Evolutionary conservation across 2,113 vertebrate genomes (phyloP), one percentile per base, ranked within the genome.

Genomic region (Sinocyclocheilus maitianheensis): DNA sequence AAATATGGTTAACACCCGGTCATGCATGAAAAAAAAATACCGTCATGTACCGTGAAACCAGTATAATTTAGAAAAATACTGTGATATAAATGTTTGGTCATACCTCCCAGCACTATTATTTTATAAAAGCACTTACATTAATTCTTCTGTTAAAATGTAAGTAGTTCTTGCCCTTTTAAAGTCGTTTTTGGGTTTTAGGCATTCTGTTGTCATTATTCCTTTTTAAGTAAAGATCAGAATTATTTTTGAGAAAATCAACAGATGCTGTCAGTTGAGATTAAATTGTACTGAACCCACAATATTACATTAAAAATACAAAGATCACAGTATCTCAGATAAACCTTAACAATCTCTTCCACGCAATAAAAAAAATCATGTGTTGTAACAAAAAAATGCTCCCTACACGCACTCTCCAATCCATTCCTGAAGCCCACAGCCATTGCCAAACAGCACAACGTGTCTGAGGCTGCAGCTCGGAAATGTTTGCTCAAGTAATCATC

Each of bases 401-500:
- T 87, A 77, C 1, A 83, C 37, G 53, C 83, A 67, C 22, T 86
- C 81, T 86, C 83, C 77, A 76, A 86, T 86, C 88, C 89, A 81
- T 20, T 89, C 90, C 85, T 65, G 84, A 85, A 90, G 34, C 84
- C 67, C 85, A 84, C 85, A 86, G 30, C 77, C 63, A 77, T 77
- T 90, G 90, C 92, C 91, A 91, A 88, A 77, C 82, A 89, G 85
- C 90, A 89, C 92, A 93, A 93, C 87, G 62, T 91, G 92, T 89
- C 92, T 89, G 85, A 84, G 89, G 84, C 89, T 90, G 88, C 81
- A 89, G 89, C 74, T 87, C 88, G 67, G 69, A 91, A 92, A 93
- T 92, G 91, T 93, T 93, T 92, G 92, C 86, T 83, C 74, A 84
- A 77, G 48, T 87, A 83, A 77, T 79, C 81, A 71, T 85, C 91